Evolutionary conservation across 2,113 vertebrate species (phyloP), one percentile per base, ranked within the genome.

Genomic region (Procavia capensis): DNA sequence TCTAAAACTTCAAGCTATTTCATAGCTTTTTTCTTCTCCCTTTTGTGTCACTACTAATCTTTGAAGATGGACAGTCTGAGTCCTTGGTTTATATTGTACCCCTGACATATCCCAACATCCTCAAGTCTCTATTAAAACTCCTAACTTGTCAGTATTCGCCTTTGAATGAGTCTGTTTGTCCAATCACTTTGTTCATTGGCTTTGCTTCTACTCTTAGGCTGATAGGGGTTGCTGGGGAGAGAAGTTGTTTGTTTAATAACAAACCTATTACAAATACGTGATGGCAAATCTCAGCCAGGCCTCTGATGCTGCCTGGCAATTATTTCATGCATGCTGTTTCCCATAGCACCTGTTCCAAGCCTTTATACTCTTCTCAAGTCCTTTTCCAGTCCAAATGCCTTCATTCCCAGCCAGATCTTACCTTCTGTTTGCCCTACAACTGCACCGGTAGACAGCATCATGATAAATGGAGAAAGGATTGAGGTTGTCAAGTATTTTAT

Each of bases 201-300:
- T 95, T 96, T 96, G 41, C 75, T 85, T 91, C 43, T 75, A 31
- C n/a, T 90, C 47, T 78, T 45, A 68, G 87, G n/a, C 43, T n/a
- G 50, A 16, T 63, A 74, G 79, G 72, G 36, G 29, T 85, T 78
- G 34, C 85, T 85, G 36, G 45, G 72, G 36, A 31, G 34, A 81
- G 78, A 76, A 57, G 17, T 63, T 22, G 59, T 45, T 61, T 95
- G 7, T 95, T 91, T 72, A 47, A 63, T 64, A 22, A 76, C 41
- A n/a, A 91, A 63, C 74, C 27, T 72, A 76, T 61, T 68, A 61
- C 70, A 86, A 82, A 81, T 68, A 72, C 25, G 66, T 74, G 54
- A 81, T 47, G 76, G n/a, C 54, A 95, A 85, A 85, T 75, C 43
- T 91, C n/a, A 87, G 22, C 70, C 36, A 93, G 24, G 31, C 22